Conservation (phyloP, 2,888 invertebrate species). For the Fissipunctia ypsillon region DNA sequence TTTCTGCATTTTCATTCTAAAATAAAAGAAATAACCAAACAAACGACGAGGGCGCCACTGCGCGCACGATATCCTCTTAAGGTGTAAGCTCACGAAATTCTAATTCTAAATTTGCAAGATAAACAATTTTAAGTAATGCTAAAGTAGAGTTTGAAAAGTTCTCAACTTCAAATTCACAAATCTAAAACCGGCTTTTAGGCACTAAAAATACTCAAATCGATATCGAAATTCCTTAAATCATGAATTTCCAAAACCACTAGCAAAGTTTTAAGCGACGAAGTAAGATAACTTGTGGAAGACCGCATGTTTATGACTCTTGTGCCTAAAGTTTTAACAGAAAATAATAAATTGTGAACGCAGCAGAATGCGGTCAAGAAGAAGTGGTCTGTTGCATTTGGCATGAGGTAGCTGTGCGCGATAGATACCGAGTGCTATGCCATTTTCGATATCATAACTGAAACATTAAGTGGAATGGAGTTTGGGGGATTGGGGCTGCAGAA, state of each 20-base stretch:
- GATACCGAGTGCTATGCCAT: slow-evolving; percentile 35
- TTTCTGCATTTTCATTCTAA: too few species aligned
- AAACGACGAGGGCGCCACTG: too few species aligned
- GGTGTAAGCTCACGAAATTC: too few species aligned
- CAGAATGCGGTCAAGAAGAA: slow-evolving; percentile 51
- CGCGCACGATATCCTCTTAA: too few species aligned
- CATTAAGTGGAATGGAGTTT: slow-evolving; percentile 8
- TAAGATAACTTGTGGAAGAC: slow-evolving; percentile 44
- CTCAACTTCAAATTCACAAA: not conserved
- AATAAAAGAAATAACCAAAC: too few species aligned
- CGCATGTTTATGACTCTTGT: slow-evolving; percentile 51
- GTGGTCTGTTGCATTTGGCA: slow-evolving; percentile 61
- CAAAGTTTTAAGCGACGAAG: slow-evolving; percentile 50
- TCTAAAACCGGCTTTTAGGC: not conserved
- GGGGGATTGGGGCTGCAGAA: not conserved
- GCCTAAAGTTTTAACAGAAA: slow-evolving; percentile 57
- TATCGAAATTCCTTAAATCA: slow-evolving; percentile 24
- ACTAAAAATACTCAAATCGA: slow-evolving; percentile 24
- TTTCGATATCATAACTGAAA: slow-evolving; percentile 42
- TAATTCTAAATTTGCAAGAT: too few species aligned
- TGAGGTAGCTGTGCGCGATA: slow-evolving; percentile 32
- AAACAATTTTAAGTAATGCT: not conserved
- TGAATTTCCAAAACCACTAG: slow-evolving; percentile 39
- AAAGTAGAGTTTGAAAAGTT: not conserved
- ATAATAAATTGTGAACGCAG: slow-evolving; percentile 53